phyloP scores from a whole-genome alignment of 1,140 invertebrate species.

The Atta texana region DNA sequence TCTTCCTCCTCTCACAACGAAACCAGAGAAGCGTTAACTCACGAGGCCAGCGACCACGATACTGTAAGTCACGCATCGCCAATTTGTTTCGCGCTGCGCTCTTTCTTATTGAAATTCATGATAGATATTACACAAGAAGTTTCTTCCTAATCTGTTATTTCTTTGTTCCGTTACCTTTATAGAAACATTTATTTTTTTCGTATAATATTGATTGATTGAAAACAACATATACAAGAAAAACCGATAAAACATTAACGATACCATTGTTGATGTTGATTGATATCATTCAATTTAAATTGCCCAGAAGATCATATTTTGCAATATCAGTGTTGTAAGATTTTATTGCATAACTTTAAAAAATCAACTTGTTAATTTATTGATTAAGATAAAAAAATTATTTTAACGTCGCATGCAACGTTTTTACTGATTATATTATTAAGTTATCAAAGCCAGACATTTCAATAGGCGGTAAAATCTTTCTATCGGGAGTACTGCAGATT shows the following conservation, averaged over 20 bases:
- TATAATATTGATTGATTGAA: neutral
- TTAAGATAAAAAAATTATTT: neutral
- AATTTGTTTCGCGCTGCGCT: conserved; percentile 61
- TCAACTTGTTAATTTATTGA: neutral
- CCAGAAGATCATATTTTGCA: neutral
- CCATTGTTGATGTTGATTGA: too few species aligned
- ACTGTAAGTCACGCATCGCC: conserved; percentile 86
- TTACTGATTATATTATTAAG: neutral
- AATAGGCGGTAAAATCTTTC: neutral
- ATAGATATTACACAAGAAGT: conserved; percentile 45
- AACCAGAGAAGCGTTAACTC: conserved; percentile 88
- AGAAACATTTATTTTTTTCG: neutral
- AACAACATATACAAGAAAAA: neutral
- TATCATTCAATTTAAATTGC: neutral
- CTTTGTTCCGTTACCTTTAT: conserved; percentile 46
- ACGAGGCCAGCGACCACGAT: conserved; percentile 90
- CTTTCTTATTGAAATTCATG: conserved; percentile 52
- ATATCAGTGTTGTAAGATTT: neutral
- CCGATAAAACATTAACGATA: too few species aligned
- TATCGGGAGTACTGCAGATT: neutral
- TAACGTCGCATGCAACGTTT: neutral
- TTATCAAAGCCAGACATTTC: neutral
- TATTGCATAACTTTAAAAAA: neutral
- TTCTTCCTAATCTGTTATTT: conserved; percentile 46
- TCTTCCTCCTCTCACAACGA: conserved; percentile 85